phyloP scores from a whole-genome alignment of 2,888 invertebrate species.

The Pardosa pseudoannulata region DNA sequence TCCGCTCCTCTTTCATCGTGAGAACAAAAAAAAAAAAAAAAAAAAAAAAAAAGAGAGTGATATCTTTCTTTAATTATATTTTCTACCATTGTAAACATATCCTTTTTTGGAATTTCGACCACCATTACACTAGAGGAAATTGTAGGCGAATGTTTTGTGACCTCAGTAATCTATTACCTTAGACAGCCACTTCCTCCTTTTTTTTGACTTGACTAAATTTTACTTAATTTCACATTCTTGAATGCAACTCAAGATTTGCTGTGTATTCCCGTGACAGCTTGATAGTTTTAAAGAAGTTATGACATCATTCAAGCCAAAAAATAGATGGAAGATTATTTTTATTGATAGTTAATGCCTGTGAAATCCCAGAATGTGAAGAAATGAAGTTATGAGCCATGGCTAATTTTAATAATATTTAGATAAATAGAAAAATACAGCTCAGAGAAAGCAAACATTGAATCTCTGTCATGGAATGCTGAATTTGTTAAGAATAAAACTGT shows the following conservation, averaged over 20 bases:
- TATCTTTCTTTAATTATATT: too few relatives aligned
- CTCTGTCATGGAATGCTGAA: too few relatives aligned
- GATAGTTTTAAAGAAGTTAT: neutral
- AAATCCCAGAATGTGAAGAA: too few relatives aligned
- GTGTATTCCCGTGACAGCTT: neutral
- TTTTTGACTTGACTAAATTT: neutral
- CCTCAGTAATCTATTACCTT: neutral
- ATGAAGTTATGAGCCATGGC: too few relatives aligned
- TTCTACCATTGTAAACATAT: neutral
- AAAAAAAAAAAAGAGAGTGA: too few relatives aligned
- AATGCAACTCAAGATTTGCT: neutral
- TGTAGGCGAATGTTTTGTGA: neutral
- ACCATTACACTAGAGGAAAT: neutral
- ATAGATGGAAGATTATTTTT: neutral
- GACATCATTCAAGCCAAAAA: neutral
- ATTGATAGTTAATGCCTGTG: too few relatives aligned
- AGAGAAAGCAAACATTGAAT: too few relatives aligned
- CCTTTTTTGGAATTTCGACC: neutral
- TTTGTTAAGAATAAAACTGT: too few relatives aligned
- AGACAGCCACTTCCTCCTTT: neutral
- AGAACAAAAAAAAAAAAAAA: too few relatives aligned
- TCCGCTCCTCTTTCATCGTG: too few relatives aligned
- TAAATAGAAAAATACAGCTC: too few relatives aligned
- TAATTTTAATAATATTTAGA: too few relatives aligned
- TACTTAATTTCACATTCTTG: neutral